Evolutionary conservation across 2,888 invertebrate genomes (phyloP).

Genomic region (Theristus sp.): DNA sequence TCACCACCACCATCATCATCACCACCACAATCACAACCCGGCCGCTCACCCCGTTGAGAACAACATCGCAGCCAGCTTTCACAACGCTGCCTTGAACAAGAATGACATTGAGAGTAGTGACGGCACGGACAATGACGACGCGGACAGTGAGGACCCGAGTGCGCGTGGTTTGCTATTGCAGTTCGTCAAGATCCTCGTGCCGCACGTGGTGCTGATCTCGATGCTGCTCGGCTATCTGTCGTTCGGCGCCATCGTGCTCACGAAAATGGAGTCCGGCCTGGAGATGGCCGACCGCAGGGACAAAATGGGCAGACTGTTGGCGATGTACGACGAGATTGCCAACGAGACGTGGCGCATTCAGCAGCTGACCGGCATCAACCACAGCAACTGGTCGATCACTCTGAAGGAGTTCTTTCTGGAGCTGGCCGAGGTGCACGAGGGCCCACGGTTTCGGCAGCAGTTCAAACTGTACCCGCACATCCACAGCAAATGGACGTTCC

Average conservation of each 20-base stretch:
- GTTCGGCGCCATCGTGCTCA: conserved; percentile 13
- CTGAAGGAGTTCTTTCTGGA: background rate
- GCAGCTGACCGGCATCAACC: background rate
- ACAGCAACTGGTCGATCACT: background rate
- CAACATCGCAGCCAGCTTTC: too few species aligned
- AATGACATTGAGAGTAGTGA: too few species aligned
- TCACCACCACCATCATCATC: too few species aligned
- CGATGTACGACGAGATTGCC: background rate
- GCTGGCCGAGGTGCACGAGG: conserved; percentile 15
- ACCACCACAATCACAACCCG: too few species aligned
- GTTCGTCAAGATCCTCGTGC: conserved; percentile 25
- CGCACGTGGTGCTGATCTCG: conserved; percentile 25
- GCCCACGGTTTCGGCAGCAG: conserved; percentile 20
- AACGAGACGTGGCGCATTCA: conserved; percentile 7
- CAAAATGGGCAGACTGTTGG: background rate
- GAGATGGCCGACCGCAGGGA: background rate
- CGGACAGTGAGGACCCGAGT: too few species aligned
- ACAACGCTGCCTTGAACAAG: too few species aligned
- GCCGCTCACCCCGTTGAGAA: too few species aligned
- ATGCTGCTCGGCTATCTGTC: conserved; percentile 26
- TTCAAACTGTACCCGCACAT: conserved; percentile 21
- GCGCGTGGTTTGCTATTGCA: conserved; percentile 1
- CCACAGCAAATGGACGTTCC: conserved; percentile 29
- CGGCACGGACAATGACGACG: too few species aligned
- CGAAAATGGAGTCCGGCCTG: background rate